phyloP scores from a whole-genome alignment of 64 coral and sea anemone genomes.

The Montipora sp. region DNA sequence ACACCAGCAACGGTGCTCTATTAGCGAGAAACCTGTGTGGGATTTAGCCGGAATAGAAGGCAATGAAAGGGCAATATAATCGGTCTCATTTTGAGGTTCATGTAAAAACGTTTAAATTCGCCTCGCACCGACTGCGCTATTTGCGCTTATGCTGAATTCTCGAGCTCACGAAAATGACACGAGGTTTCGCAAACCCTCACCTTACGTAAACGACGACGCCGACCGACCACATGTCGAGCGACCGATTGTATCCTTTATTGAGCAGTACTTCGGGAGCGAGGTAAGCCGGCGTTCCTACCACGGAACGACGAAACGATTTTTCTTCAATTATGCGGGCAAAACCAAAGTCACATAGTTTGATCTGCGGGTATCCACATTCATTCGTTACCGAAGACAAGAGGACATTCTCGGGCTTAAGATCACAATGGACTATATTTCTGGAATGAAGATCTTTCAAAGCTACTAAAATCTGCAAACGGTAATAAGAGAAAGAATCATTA shows the following conservation, averaged over 20 bases:
- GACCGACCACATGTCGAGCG: constrained; percentile 99
- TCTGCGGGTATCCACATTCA: constrained; percentile 88
- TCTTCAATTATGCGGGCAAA: constrained; percentile 99
- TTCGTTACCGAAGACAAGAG: constrained; percentile 75
- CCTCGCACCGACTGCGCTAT: neutral
- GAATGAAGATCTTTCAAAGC: constrained; percentile 93
- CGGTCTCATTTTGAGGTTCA: no score
- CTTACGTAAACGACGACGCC: constrained; percentile 98
- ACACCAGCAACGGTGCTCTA: no score
- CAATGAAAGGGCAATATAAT: no score
- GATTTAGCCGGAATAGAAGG: no score
- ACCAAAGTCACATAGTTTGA: constrained; percentile 97
- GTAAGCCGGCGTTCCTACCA: constrained; percentile 94
- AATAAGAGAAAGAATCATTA: neutral
- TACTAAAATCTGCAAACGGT: constrained; percentile 76
- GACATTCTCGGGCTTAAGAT: constrained; percentile 97
- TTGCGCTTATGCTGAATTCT: neutral
- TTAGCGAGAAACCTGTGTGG: no score
- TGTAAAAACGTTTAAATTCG: no score
- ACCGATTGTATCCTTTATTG: constrained; percentile 96
- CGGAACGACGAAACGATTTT: constrained; percentile 98
- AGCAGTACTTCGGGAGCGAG: constrained; percentile 94
- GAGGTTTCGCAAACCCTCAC: constrained; percentile 34
- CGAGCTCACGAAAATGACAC: neutral
- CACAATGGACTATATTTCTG: constrained; percentile 98